Percentiles rank a stretch among this genome's conserved stretches.
These are phyloP conservation scores for Julus scanicus DNA, from an alignment of 2,888 invertebrate genomes.

Conservation along the genomic window DNA sequence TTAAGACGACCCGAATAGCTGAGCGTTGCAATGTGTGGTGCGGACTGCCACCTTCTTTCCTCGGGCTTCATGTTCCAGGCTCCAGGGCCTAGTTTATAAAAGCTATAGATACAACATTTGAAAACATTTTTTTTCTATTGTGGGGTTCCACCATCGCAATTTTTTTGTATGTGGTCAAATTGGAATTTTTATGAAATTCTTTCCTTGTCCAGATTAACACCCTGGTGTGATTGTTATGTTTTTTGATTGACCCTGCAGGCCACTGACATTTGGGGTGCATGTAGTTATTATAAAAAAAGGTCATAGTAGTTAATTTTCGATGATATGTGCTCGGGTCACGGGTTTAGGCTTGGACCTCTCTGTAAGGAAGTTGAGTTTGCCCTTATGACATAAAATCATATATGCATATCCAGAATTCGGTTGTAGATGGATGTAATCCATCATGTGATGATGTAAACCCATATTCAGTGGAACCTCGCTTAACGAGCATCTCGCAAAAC, in stretches of 20 bases:
- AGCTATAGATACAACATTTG: background rate
- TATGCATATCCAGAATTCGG: background rate
- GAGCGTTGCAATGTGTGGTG: background rate
- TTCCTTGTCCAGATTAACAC: background rate
- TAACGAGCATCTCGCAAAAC: too few species aligned
- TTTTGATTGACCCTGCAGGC: background rate
- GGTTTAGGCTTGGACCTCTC: background rate
- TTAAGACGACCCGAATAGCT: conserved; percentile 34
- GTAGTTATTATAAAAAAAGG: background rate
- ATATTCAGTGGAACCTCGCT: too few species aligned
- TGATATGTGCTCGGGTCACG: background rate
- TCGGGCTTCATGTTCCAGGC: background rate
- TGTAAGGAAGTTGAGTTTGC: too few species aligned
- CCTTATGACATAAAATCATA: too few species aligned
- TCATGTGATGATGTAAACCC: too few species aligned
- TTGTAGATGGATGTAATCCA: too few species aligned
- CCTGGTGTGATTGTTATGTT: background rate
- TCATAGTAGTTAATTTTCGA: background rate
- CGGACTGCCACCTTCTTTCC: background rate
- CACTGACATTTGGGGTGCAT: background rate
- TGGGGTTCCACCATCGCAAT: background rate
- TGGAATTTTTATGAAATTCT: background rate
- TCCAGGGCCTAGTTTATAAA: background rate
- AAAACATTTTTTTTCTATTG: background rate
- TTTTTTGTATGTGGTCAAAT: background rate